Evolutionary conservation across 1,140 invertebrate genomes (phyloP), one percentile per base, ranked within the genome.

Genomic region (Copidosoma floridanum): DNA sequence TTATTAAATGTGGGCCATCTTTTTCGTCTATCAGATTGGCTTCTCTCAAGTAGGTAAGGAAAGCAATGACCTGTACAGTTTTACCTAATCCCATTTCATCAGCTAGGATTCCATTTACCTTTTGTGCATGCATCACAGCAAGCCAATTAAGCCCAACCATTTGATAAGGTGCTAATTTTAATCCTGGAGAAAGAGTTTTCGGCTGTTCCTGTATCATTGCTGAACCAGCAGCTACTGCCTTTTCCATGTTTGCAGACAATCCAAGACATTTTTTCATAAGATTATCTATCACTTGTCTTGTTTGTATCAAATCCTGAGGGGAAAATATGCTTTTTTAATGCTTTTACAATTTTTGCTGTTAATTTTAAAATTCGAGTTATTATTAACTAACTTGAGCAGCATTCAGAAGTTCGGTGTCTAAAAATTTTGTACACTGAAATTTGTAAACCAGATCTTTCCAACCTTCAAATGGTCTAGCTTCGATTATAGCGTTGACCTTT

Each of bases 141-240:
- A 98, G 78, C 95, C 95, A 98, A 75, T 97, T 97, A 1, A 98
- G 80, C 7, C 95, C 96, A 21, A 97, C 87, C 78, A 98, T 83
- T 81, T 98, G 95, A 78, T 97, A 97, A 16, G 88, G 85, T 6
- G 93, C 89, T 63, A 97, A 80, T 69, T 85, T 87, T 57, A 89
- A 79, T 35, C 86, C 87, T 69, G 63, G 71, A 29, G 69, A 63
- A 48, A 81, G 63, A 61, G 59, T 64, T 20, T 66, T 65, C 1
- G 91, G 90, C 67, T 92, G 89, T 20, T 85, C 79, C 24, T 85
- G 83, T 27, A 92, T 83, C 2, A 85, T 84, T 0, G 78, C 72
- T 7, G 84, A 83, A 3, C 88, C 88, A 27, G 83, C 85, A 1
- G 87, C 85, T n/a, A 92, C 85, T 0, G 89, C 88, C 27, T 82